Base-by-base conservation (phyloP, 2,113 vertebrate genomes). In the Phaetusa simplex region DNA sequence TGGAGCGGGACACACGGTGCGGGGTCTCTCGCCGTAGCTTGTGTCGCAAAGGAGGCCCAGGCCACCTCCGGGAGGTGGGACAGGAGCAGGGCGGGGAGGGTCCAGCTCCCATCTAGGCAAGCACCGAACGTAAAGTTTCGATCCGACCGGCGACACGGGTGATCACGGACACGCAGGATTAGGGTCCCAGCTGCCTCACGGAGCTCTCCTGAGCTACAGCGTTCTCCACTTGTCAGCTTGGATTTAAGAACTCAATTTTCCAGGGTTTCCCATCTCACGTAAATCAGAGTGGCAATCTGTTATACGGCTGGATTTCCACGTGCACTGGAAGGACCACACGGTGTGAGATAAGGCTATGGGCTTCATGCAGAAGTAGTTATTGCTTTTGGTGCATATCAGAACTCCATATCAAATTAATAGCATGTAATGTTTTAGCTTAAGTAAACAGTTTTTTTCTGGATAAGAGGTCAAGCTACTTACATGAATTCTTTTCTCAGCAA, bases 311-410 rank as follows among this genome's bases (percentile, higher is more conserved):
- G 69, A 16, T 66, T 80, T 64, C 72, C 49, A 38, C 40, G 3
- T 14, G 55, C 49, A 3, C 67, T 29, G 53, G 42, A 78, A 88
- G 69, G 74, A 71, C 70, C 85, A 45, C 7, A 0, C 24, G 9
- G 79, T 70, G 22, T 36, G 90, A 82, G 82, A 43, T 62, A 38
- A 65, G 43, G 42, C 71, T 40, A 47, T 21, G 65, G 62, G 58
- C 61, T 52, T 55, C 49, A 4, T 17, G 86, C 88, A 65, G 64
- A 55, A 95, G 12, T 11, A 74, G 62, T 65, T 76, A 20, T 1
- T 49, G 76, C 40, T 93, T 69, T 82, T 27, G 67, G 36, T 92
- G 91, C 79, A 86, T n/a, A 96, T 90, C 93, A 86, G 76, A 86
- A 49, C 61, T 78, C 56, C n/a, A 34, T 64, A 86, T 91, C 70